These are phyloP conservation scores for Liasis olivaceus DNA, from an alignment of 2,797 vertebrate species.

Conservation along the genomic window DNA sequence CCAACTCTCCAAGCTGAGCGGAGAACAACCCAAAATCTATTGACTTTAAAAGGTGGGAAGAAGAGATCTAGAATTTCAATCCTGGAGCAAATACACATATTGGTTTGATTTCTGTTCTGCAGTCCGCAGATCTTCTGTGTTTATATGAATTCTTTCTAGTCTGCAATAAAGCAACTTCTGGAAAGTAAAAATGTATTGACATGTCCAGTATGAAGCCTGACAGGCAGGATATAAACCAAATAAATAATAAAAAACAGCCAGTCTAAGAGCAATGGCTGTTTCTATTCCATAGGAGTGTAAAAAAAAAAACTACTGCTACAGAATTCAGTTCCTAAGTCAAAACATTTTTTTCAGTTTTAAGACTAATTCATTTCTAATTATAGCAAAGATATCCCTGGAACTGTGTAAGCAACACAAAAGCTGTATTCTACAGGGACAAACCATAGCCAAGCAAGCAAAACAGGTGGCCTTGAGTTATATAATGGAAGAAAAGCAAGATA, in stretches of 20 bases:
- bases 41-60: background rate
- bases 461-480: background rate
- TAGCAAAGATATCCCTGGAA: background rate
- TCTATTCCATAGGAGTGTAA: background rate
- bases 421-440: background rate
- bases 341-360: background rate
- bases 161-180: background rate
- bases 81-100: background rate
- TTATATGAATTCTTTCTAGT: background rate
- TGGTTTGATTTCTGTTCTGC: background rate
- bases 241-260: background rate
- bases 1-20: background rate
- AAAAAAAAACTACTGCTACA: background rate
- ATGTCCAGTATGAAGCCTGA: background rate
- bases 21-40: background rate
- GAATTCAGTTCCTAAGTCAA: background rate
- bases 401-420: background rate
- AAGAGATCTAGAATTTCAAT: background rate
- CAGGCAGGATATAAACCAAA: background rate
- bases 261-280: background rate
- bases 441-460: background rate
- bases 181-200: background rate
- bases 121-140: background rate
- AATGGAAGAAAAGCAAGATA: background rate
- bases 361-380: background rate